Evolutionary conservation across 2,888 invertebrate genomes (phyloP), one percentile per base, ranked within the genome.

Genomic region (Eilema depressum): DNA sequence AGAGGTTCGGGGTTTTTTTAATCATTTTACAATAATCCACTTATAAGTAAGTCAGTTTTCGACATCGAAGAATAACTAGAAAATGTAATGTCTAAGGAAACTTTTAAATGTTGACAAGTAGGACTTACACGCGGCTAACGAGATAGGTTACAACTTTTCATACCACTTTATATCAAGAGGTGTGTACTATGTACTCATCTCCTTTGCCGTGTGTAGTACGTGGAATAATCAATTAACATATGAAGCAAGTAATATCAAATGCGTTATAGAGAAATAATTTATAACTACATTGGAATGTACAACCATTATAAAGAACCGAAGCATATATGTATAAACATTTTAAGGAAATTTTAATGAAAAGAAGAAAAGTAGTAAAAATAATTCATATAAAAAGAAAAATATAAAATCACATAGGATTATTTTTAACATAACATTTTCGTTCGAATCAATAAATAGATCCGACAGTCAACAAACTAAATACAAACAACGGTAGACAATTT

Each of bases 401-500:
- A 63, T 23, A 41, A 14, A 41, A 41, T 17, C 41, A 41, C 25
- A 17, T 17, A 63, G 20, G 20, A 63, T 41, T 63, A 63, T 63
- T 41, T 63, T 53, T 53, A 53, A 64, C 64, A 47, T 23, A 65
- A 61, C 30, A 17, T 20, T 30, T 33, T 61, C 33, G 20, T 14
- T 30, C 61, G 53, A 30, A 65, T 30, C 33, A 60, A 68, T 37
- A 66, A 26, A 62, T 69, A 63, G 64, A 65, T 33, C 23, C 33
- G 75, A 66, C 71, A 66, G 65, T 33, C 68, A 63, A 66, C 70
- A 56, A 65, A 57, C 65, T 17, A 33, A 66, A 68, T 63, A 66
- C 56, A 71, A 79, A 76, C 72, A 74, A 75, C 67, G 78, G 75
- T 68, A 72, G 77, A 73, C 69, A 76, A 80, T 74, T 68, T 71